Evolutionary conservation across 1,140 invertebrate species (phyloP), one percentile per base, ranked within the genome.

Genomic region (Oryzaephilus surinamensis): DNA sequence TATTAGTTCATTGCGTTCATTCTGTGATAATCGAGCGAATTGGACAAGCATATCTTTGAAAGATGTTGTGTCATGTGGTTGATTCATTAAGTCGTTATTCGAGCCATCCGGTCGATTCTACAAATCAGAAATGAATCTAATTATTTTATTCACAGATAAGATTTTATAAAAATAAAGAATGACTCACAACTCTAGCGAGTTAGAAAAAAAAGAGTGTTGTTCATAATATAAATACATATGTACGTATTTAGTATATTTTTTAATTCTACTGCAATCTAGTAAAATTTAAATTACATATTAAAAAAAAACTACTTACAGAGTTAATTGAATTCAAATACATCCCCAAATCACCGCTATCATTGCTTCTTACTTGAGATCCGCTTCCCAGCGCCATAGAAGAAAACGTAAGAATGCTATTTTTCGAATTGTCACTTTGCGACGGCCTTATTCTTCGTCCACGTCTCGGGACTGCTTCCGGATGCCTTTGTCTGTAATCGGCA

Each of bases 41-140:
- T 83, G 78, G 3, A 83, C 72, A n/a, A 84, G 65, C 12, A 84
- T 78, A 47, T 84, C 81, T 55, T 82, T 83, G 55, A 81, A 84
- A 39, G 76, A 79, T 40, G 72, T 48, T 40, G 24, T 30, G 24
- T 28, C 13, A 2, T 14, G 62, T 46, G 29, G 67, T 66, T n/a
- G 69, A 68, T 40, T 72, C 69, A 3, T 64, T 63, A 43, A n/a
- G 64, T 70, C 6, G 68, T 70, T n/a, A 67, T 62, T 28, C 67
- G 57, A 1, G 68, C 69, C 32, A n/a, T 65, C 63, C 7, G 52
- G 50, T 27, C 41, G 51, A 27, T 30, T 48, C 43, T 43, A 30
- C 23, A 41, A 50, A 31, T 32, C 6, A 29, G 16, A 12, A 30
- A 19, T 30, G 29, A 24, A 35, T 35, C 14, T 10, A 23, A n/a